Base-by-base conservation (phyloP, 2,888 invertebrate genomes). In the Trichopria drosophilae region DNA sequence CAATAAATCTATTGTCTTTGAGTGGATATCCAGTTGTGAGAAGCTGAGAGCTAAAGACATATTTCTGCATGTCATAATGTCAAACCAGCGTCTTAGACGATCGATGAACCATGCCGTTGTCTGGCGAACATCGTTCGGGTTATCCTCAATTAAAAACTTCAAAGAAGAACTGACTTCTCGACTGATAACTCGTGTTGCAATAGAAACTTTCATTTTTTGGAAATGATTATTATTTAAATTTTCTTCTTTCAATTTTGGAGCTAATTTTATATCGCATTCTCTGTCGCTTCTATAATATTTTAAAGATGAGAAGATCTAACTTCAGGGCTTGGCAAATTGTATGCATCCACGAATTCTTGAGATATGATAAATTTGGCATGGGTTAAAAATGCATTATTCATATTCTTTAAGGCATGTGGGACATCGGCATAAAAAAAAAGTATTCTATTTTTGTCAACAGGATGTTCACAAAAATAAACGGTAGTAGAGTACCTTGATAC, bases 381-480 rank as follows among this genome's bases (percentile, higher is more conserved):
- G 31, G 13, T 46, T 15, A 50, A 2, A 13, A 56, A 20, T 3
- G 29, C 41, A 15, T 31, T n/a, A 23, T 53, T 53, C 2, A 49
- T 16, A 41, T 54, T 56, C 50, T 54, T 58, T 2, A 56, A 46
- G 6, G 43, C 19, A 23, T 56, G 54, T 3, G 47, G 36, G 19
- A 24, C 9, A 34, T 58, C 56, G 4, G 36, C 29, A 13, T 46
- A 39, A 22, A 58, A 51, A 22, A n/a, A 55, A n/a, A n/a, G n/a
- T n/a, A n/a, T n/a, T n/a, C n/a, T n/a, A n/a, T n/a, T 26, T 16
- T 16, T 15, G 46, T 58, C 35, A n/a, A 44, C 23, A 6, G 64
- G 65, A 46, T 65, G 61, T 7, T 15, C 7, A 48, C 50, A 51
- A 44, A 20, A 46, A 28, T 53, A 55, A 5, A 36, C 15, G 15